Base-by-base conservation (phyloP, 2,797 vertebrate genomes). In the Adrianichthys oophorus region DNA sequence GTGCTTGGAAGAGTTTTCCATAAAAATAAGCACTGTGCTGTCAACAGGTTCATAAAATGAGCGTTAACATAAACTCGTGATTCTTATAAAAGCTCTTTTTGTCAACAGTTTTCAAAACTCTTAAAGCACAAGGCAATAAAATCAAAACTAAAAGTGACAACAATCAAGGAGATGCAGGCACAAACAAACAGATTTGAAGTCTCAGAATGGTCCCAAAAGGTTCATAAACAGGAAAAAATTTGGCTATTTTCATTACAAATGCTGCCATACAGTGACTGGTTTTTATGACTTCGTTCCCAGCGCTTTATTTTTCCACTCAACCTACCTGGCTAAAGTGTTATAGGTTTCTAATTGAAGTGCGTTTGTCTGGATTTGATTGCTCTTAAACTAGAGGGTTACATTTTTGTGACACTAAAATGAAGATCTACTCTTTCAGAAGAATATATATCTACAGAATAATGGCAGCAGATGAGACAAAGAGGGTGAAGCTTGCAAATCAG, bases 21-120 rank as follows among this genome's bases (percentile, higher is more conserved):
- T 76, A 88, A 90, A 84, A 87, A 92, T 84, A 90, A 85, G 80
- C 72, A 83, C 82, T 85, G 84, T 84, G 79, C 87, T 78, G 69
- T 50, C 72, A 76, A 82, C 86, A 66, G 69, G 78, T 79, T 81
- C 69, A 76, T 63, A 80, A 85, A 84, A 85, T 74, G 71, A 67
- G 56, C 61, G 59, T 76, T 64, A 80, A 91, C 79, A 69, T 69
- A 89, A 79, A 43, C 63, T 62, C 68, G 80, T 49, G 55, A 70
- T 73, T 72, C 79, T 73, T 76, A 79, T 75, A 83, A 85, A 87
- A 85, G 72, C 42, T 48, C 60, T 62, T 45, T 46, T 62, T 29
- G 26, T 52, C 18, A 65, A 65, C 40, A 64, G 41, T 48, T 47
- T 63, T 52, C 45, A 62, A 37, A 68, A 78, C 32, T 63, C 29